phyloP scores from a whole-genome alignment of 1,140 invertebrate species.

The Drosophila nebulosa region DNA sequence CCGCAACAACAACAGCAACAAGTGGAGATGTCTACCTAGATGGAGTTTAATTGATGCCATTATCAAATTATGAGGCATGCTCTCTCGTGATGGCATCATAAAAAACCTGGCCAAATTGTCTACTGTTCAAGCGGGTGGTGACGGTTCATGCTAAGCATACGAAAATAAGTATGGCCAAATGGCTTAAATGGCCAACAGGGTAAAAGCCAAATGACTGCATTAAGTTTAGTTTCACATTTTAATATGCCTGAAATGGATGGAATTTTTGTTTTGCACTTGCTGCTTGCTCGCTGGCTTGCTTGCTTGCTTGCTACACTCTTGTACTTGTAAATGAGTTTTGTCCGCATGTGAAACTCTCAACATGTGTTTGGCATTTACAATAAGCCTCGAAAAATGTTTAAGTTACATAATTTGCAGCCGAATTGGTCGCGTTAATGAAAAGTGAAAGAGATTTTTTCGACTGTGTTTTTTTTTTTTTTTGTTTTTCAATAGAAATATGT shows the following conservation, averaged over 20 bases:
- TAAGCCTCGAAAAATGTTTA: neutral
- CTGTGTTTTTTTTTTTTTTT: neutral
- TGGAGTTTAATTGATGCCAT: conserved; percentile 70
- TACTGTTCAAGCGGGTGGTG: conserved; percentile 17
- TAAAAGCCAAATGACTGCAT: conserved; percentile 14
- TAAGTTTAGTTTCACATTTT: conserved; percentile 33
- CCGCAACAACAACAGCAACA: conserved; percentile 30
- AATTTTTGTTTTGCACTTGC: conserved; percentile 56
- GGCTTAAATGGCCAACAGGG: conserved; percentile 9
- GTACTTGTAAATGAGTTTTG: conserved; percentile 33
- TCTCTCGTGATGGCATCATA: conserved; percentile 61
- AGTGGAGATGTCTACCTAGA: conserved; percentile 15
- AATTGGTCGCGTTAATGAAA: conserved; percentile 72
- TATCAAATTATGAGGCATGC: conserved; percentile 70
- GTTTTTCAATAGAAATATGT: neutral
- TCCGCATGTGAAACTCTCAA: neutral
- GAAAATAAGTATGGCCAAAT: neutral
- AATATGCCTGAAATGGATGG: conserved; percentile 39
- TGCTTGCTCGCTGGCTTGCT: too few relatives aligned
- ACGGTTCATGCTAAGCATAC: conserved; percentile 35
- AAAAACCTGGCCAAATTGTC: conserved; percentile 32
- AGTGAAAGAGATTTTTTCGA: conserved; percentile 58
- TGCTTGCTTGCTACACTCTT: conserved; percentile 48
- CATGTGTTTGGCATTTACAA: conserved; percentile 41
- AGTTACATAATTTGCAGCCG: conserved; percentile 45